phyloP scores from a whole-genome alignment of 2,888 invertebrate genomes.

The Thera britannica region DNA sequence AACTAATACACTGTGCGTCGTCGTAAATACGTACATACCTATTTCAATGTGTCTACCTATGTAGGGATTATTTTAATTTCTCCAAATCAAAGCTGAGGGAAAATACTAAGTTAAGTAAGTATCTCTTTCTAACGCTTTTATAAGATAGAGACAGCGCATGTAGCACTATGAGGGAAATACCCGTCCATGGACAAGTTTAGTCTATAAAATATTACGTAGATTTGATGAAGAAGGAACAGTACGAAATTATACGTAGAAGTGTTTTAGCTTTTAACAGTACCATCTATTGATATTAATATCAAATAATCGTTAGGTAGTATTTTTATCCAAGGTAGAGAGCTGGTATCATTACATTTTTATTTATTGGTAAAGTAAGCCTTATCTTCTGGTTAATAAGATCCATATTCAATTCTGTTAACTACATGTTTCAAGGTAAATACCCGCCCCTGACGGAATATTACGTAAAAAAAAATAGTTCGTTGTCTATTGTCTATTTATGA shows the following conservation, averaged over 20 bases:
- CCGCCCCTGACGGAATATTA: neutral
- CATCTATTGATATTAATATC: constrained; percentile 1
- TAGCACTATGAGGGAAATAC: neutral
- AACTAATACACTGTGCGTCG: too few species aligned
- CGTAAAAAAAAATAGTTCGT: too few species aligned
- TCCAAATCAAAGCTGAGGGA: too few species aligned
- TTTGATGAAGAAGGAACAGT: too few species aligned
- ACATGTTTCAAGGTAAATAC: constrained; percentile 20
- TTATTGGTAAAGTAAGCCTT: neutral
- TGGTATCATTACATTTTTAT: neutral
- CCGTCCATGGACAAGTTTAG: constrained; percentile 12
- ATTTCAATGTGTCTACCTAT: too few species aligned
- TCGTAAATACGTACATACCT: too few species aligned
- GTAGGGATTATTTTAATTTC: too few species aligned
- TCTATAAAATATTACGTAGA: too few species aligned
- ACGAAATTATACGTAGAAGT: neutral
- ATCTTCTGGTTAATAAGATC: neutral
- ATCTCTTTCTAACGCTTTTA: constrained; percentile 3
- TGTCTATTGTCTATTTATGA: too few species aligned
- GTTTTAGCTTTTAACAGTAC: neutral
- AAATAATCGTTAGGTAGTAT: neutral
- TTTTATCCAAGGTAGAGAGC: neutral
- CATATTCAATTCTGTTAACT: neutral
- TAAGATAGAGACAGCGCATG: neutral
- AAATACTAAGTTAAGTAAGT: too few species aligned